Evolutionary conservation across 2,888 invertebrate species (phyloP), one percentile per base, ranked within the genome.

Genomic region (Oxycera nigricornis): DNA sequence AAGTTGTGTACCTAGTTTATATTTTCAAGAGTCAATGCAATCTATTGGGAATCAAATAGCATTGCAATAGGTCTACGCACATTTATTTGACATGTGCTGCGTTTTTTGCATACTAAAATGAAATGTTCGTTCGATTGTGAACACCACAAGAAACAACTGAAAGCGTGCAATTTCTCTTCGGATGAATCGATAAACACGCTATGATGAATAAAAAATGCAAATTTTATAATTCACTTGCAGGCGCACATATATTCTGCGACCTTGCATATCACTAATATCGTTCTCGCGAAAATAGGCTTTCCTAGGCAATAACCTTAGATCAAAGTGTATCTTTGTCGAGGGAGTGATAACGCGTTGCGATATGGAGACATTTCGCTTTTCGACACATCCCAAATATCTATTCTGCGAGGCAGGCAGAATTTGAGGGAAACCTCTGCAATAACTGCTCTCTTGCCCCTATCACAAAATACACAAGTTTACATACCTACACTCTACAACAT

Each of bases 291-390:
- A 17, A 61, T 65, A 65, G 41, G 39, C 68, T 31, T 50, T 26
- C 11, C 30, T 6, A 30, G 14, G 68, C 31, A 68, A 70, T 52
- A 70, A 35, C 70, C 55, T 52, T 70, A 70, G 31, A 70, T 70
- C 70, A 70, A 70, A 70, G 31, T 31, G 55, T 52, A 70, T 70
- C 20, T 52, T 70, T 30, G 70, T 52, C 70, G 55, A 70, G 70
- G 70, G 70, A 52, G 70, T 70, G 70, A 70, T 70, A 70, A 70
- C 70, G 46, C 31, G 52, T 70, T 70, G 70, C 46, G 39, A 70
- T 52, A 70, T 70, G 70, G 35, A 70, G 55, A 52, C 52, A 70
- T 52, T 52, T 31, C 55, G 52, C 52, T 50, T 68, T 68, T 55
- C 65, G 65, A 65, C 41, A 41, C 65, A 62, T 62, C 65, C 22